Evolutionary conservation across 2,888 invertebrate species (phyloP), one percentile per base, ranked within the genome.

Genomic region (Pseudococcus longispinus): DNA sequence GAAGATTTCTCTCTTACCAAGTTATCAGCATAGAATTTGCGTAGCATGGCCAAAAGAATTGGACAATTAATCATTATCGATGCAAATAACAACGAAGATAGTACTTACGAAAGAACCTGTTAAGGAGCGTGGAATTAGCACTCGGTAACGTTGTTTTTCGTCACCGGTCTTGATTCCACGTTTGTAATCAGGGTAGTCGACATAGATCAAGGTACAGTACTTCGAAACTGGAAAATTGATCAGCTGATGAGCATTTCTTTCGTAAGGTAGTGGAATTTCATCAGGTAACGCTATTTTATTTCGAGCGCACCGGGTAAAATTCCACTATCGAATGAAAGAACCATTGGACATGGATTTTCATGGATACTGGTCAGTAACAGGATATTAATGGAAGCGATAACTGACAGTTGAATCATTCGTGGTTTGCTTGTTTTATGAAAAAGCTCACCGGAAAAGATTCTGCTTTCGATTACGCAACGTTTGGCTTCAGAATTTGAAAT

Each of bases 161-260:
- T 74, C 74, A 74, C 74, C 74, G 74, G 74, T 74, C 74, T 15
- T 32, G 32, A 74, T 74, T 74, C 74, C n/a, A 74, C 74, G 2
- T 74, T 74, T 74, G 32, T 32, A 32, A 13, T 18, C 74, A 74
- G 74, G 32, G 9, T 32, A 2, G 20, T 60, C 20, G 6, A 37
- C 37, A 9, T 37, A 37, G 37, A 23, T 51, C 44, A 46, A 11
- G 13, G 51, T 51, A n/a, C 4, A n/a, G 2, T 37, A 5, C 9
- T 55, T 8, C 8, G 60, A 18, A 51, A 2, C n/a, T 51, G n/a
- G 4, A 51, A n/a, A 46, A 13, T 15, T 18, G 4, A 1, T 1
- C 51, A 55, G 20, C 18, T 29, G 74, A 13, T 1, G 5, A 1
- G 13, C 1, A 74, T n/a, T n/a, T 32, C 18, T 32, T 29, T 74